Evolutionary conservation across 2,888 invertebrate species (phyloP).

Genomic region (Fabriciana adippe): DNA sequence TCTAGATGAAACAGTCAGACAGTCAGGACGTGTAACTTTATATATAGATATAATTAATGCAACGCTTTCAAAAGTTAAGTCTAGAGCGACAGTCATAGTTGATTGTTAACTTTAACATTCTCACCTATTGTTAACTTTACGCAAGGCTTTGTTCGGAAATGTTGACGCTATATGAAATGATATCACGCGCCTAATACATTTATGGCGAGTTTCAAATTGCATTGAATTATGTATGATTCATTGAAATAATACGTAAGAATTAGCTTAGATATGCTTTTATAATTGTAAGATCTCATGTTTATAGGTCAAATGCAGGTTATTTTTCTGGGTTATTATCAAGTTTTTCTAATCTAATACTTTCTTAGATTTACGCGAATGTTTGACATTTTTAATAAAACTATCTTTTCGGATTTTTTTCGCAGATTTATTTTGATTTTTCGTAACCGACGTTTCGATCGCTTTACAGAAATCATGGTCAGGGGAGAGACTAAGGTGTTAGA

Average conservation of each 20-base stretch:
- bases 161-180: conserved; percentile 20
- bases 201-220: conserved; percentile 30
- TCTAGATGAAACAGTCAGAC: no score
- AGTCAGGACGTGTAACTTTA: background rate
- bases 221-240: conserved; percentile 26
- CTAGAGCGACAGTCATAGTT: conserved; percentile 16
- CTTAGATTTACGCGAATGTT: no score
- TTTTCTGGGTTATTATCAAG: background rate
- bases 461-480: no score
- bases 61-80: conserved; percentile 5
- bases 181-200: conserved; percentile 30
- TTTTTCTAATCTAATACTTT: background rate
- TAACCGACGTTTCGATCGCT: no score
- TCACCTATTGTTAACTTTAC: conserved; percentile 30
- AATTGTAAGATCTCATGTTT: background rate
- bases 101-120: conserved; percentile 29
- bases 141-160: conserved; percentile 30
- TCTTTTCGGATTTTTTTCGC: no score
- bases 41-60: conserved; percentile 1
- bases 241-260: conserved; percentile 14
- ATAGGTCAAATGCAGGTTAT: background rate
- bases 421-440: no score
- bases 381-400: no score
- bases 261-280: conserved; percentile 4
- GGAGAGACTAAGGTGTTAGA: no score